phyloP scores from a whole-genome alignment of 2,888 invertebrate species.

The Tyria jacobaeae region DNA sequence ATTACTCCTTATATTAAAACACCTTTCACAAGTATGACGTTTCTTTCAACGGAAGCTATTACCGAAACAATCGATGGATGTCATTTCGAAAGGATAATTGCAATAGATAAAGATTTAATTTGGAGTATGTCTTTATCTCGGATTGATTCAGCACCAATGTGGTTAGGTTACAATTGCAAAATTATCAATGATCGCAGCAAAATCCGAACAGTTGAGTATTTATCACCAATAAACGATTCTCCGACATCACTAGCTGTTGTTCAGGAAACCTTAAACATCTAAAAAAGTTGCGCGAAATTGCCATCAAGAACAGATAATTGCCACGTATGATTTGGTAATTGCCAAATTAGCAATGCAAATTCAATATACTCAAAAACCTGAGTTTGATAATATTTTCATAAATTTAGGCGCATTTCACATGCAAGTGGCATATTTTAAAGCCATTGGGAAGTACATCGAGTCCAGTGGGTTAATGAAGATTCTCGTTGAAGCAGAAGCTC shows the following conservation, averaged over 20 bases:
- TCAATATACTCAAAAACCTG: conserved; percentile 38
- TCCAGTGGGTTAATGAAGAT: conserved; percentile 55
- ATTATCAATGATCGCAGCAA: conserved; percentile 29
- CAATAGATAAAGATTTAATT: conserved; percentile 39
- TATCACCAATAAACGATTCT: conserved; percentile 55
- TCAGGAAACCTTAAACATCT: conserved; percentile 43
- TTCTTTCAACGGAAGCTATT: conserved; percentile 18
- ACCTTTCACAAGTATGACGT: conserved; percentile 23
- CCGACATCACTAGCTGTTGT: conserved; percentile 48
- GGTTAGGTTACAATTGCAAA: conserved; percentile 45
- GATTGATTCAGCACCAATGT: conserved; percentile 27
- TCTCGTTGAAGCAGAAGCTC: conserved; percentile 51
- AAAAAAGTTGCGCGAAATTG: conserved; percentile 36
- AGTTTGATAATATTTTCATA: conserved; percentile 52
- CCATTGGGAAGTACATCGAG: conserved; percentile 58
- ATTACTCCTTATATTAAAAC: conserved; percentile 18
- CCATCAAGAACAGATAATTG: conserved; percentile 46
- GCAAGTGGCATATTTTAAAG: conserved; percentile 57
- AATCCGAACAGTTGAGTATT: conserved; percentile 49
- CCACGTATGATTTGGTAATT: conserved; percentile 59
- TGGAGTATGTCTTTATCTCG: conserved; percentile 36
- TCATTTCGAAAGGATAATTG: background rate
- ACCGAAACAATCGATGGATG: conserved; percentile 21
- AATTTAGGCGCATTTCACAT: conserved; percentile 55
- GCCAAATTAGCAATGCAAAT: conserved; percentile 54